phyloP scores from a whole-genome alignment of 2,113 vertebrate genomes.

The Sylvietta virens region DNA sequence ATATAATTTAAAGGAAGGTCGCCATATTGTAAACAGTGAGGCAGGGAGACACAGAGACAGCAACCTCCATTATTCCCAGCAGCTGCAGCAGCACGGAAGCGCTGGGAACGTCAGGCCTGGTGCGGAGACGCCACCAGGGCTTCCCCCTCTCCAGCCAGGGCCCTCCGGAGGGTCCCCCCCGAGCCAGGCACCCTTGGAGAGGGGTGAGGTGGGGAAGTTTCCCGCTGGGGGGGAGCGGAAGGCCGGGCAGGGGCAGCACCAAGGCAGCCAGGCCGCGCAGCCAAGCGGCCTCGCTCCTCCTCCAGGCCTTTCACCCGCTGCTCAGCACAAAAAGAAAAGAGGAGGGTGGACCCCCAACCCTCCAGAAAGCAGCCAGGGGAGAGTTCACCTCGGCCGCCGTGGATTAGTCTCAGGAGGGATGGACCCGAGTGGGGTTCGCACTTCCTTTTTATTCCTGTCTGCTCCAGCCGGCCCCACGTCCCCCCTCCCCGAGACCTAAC shows the following conservation, averaged over 20 bases:
- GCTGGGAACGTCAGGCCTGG: constrained; percentile 52
- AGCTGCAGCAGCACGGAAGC: constrained; percentile 55
- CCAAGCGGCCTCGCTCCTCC: constrained; percentile 24
- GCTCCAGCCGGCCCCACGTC: background rate
- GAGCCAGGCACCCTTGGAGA: background rate
- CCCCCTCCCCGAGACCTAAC: background rate
- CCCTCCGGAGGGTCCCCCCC: background rate
- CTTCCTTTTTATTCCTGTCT: background rate
- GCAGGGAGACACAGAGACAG: constrained; percentile 67
- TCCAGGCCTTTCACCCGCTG: background rate
- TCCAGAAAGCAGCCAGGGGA: background rate
- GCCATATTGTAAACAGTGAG: constrained; percentile 92
- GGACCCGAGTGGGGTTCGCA: background rate
- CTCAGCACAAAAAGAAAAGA: constrained; percentile 36
- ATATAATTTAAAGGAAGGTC: constrained; percentile 85
- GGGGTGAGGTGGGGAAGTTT: background rate
- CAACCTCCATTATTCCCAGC: constrained; percentile 71
- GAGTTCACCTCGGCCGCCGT: background rate
- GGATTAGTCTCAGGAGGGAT: background rate
- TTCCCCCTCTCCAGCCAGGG: background rate
- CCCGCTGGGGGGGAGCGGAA: background rate
- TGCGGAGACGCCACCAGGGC: background rate
- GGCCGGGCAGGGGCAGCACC: background rate
- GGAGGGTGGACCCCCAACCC: background rate
- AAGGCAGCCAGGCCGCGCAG: background rate